These are phyloP conservation scores for Aspidiotus destructor DNA, from an alignment of 2,888 invertebrate genomes.

Conservation along the genomic window DNA sequence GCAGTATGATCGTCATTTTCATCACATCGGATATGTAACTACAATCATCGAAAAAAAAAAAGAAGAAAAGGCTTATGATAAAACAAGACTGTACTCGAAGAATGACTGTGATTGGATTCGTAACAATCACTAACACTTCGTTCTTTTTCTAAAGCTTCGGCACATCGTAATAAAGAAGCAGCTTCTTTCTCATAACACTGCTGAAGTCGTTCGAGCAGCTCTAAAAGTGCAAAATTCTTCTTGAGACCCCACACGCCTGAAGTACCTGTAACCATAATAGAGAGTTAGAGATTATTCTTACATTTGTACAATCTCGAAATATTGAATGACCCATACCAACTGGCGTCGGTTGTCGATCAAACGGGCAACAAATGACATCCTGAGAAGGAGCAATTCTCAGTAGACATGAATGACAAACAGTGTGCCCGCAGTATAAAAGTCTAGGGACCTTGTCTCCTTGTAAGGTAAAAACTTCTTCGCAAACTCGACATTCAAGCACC, in stretches of 20 bases:
- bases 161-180: conserved; percentile 36
- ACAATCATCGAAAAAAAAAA: conserved; percentile 33
- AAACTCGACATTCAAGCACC: conserved; percentile 49
- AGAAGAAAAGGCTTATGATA: neutral
- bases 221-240: conserved; percentile 51
- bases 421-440: conserved; percentile 48
- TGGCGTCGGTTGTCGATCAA: conserved; percentile 49
- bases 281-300: neutral
- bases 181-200: conserved; percentile 41
- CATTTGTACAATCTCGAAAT: neutral
- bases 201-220: conserved; percentile 48
- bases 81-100: too few relatives aligned
- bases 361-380: conserved; percentile 47
- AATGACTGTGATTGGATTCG: too few relatives aligned
- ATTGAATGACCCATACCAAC: conserved; percentile 40
- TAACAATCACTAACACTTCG: conserved; percentile 39
- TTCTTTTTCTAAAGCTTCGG: conserved; percentile 40
- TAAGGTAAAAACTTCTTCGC: conserved; percentile 49
- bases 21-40: conserved; percentile 46
- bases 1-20: conserved; percentile 49
- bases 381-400: conserved; percentile 44
- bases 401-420: conserved; percentile 50
- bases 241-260: conserved; percentile 47
- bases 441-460: conserved; percentile 50
- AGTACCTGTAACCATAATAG: conserved; percentile 39